Percentiles rank a stretch among this genome's conserved stretches.
Evolutionary conservation across 37 sponge, comb jelly and placozoan species (phyloP).

Genomic region (Tethya wilhelma): DNA sequence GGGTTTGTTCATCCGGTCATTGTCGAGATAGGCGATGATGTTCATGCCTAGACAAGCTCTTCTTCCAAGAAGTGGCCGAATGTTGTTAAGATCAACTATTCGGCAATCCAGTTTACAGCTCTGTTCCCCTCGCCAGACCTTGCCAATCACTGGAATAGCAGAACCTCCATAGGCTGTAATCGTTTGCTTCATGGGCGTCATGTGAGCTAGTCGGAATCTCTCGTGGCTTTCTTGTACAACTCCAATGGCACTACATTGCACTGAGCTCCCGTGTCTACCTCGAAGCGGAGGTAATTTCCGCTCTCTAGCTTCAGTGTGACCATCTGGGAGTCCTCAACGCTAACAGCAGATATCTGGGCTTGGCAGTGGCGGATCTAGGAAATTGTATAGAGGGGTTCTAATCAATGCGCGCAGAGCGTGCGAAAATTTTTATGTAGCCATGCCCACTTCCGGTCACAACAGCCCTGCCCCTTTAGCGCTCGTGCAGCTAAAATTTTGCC

Average conservation of each 20-base stretch:
- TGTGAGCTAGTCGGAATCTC: slow-evolving; percentile 1
- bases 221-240: slow-evolving; percentile 42
- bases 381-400: too few species aligned
- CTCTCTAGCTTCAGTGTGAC: slow-evolving; percentile 36
- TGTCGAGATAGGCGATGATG: slow-evolving; percentile 35
- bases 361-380: too few species aligned
- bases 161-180: slow-evolving; percentile 49
- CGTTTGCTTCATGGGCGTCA: neutral
- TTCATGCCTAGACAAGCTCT: slow-evolving; percentile 43
- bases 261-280: slow-evolving; percentile 12
- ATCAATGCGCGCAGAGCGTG: too few species aligned
- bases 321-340: slow-evolving; percentile 34
- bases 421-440: too few species aligned
- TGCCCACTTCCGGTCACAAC: too few species aligned
- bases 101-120: slow-evolving; percentile 17
- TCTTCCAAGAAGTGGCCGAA: slow-evolving; percentile 21
- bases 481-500: too few species aligned
- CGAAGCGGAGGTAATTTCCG: slow-evolving; percentile 29
- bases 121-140: slow-evolving; percentile 14
- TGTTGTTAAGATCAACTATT: slow-evolving; percentile 15
- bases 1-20: slow-evolving; percentile 28
- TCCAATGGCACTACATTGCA: slow-evolving; percentile 46
- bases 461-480: too few species aligned
- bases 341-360: neutral
- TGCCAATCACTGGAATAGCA: slow-evolving; percentile 32